A percentile compares a stretch with the other conserved stretches of the same genome.
phyloP scores from a whole-genome alignment of 2,113 vertebrate species.

The Terrapene triunguis region DNA sequence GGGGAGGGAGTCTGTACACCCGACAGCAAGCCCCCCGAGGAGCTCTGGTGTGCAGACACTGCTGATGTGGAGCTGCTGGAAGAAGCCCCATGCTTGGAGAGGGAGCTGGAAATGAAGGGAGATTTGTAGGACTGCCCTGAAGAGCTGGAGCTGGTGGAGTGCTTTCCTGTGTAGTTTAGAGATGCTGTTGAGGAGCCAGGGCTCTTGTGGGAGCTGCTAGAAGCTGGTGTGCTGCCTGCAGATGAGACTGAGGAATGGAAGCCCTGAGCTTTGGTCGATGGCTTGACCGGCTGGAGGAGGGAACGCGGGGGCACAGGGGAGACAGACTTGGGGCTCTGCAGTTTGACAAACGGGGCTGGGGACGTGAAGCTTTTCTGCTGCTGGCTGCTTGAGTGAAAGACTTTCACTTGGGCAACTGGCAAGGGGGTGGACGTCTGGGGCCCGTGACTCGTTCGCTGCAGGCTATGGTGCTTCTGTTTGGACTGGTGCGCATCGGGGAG shows the following conservation, averaged over 20 bases:
- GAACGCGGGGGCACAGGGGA: constrained; percentile 79
- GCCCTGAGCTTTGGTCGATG: constrained; percentile 80
- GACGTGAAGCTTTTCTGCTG: constrained; percentile 80
- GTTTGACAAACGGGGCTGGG: constrained; percentile 75
- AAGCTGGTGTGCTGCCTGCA: constrained; percentile 41
- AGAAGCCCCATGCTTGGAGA: constrained; percentile 76
- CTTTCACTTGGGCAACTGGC: constrained; percentile 74
- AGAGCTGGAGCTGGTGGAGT: constrained; percentile 64
- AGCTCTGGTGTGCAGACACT: constrained; percentile 66
- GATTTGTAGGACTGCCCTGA: constrained; percentile 79
- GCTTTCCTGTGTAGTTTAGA: constrained; percentile 78
- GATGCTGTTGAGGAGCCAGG: constrained; percentile 60
- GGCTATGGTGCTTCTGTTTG: constrained; percentile 80
- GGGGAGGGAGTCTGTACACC: constrained; percentile 40
- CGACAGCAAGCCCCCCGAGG: constrained; percentile 70
- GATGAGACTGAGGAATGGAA: constrained; percentile 75
- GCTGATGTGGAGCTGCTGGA: constrained; percentile 72
- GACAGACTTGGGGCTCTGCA: constrained; percentile 77
- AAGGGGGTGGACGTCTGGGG: constrained; percentile 6
- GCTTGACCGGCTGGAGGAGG: constrained; percentile 80
- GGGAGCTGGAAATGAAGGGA: constrained; percentile 68
- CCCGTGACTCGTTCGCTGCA: constrained; percentile 68
- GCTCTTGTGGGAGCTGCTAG: constrained; percentile 76
- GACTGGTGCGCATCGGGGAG: constrained; percentile 71
- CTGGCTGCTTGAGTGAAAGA: constrained; percentile 80